Evolutionary conservation across 53 echinoderm and acorn worm genomes (phyloP), one percentile per base, ranked within the genome.

Genomic region (Patiria pectinifera): DNA sequence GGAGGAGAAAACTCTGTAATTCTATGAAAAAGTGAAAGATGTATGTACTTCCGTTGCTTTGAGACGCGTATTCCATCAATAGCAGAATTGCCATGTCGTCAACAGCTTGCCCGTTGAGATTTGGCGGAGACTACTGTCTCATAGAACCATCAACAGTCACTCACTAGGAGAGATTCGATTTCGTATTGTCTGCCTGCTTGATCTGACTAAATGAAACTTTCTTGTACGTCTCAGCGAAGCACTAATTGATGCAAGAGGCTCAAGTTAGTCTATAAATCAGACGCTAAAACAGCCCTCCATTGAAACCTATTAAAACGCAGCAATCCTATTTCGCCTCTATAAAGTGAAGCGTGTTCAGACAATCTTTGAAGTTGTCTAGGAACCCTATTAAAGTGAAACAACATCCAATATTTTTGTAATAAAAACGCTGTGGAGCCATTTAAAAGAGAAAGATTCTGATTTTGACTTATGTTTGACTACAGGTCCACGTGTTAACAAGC

Each of bases 181-280:
- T 16, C 74, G 23, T 69, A 35, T 85, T 66, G 70, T 25, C 63
- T 69, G 62, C 19, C 46, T 45, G 66, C 23, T 18, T 35, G 25
- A 15, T 85, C 69, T 69, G 35, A 59, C 83, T 59, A 62, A 83
- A 59, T 8, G 53, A 83, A 26, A 16, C 69, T 45, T 25, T 85
- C 66, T 85, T 63, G 63, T 69, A 43, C 84, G 62, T 44, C 63
- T 85, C 63, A 63, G 85, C 70, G 26, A 62, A 35, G 85, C 24
- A 85, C 85, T 43, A 85, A 85, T 63, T 85, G 69, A 84, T 84
- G 61, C 24, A 84, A 60, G 84, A 35, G 16, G 18, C 44, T 15
- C 43, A 85, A 69, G 69, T 45, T 1, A 45, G 46, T 19, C 85
- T 63, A 69, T 85, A 45, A 66, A 43, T 26, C 66, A 45, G 35